Conservation (phyloP, 2,113 vertebrate species). For the Pteruthius melanotis region DNA sequence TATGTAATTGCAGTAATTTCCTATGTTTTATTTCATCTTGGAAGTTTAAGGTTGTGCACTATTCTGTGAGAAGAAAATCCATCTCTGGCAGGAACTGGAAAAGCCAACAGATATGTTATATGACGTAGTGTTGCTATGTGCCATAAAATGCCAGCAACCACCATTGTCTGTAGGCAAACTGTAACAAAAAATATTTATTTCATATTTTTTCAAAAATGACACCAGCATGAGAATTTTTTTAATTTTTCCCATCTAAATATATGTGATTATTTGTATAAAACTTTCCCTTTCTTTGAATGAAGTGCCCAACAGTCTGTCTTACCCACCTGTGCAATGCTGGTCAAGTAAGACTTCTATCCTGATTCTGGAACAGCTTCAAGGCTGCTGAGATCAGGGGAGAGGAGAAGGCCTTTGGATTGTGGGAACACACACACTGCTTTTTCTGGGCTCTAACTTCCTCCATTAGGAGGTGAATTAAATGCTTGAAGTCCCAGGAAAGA, state of each 20-base stretch:
- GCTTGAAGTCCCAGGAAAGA: neutral
- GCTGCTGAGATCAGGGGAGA: neutral
- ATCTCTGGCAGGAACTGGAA: neutral
- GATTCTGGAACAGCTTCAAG: neutral
- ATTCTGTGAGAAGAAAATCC: neutral
- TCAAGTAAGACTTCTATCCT: neutral
- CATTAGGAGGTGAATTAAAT: rapidly evolving
- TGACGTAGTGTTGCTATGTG: neutral
- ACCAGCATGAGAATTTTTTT: neutral
- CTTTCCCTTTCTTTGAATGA: neutral
- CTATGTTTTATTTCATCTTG: neutral
- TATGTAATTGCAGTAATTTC: neutral
- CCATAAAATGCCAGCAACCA: neutral
- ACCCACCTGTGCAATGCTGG: neutral
- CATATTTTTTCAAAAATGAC: neutral
- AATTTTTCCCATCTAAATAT: neutral
- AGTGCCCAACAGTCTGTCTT: neutral
- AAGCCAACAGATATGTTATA: neutral
- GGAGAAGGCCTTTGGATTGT: neutral
- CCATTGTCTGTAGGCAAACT: neutral
- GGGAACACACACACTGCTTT: neutral
- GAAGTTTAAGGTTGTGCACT: neutral
- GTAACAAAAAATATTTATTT: neutral
- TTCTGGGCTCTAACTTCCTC: neutral
- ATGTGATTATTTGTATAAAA: neutral